phyloP scores from a whole-genome alignment of 1,140 invertebrate genomes.

The Plectrocnemia conspersa region DNA sequence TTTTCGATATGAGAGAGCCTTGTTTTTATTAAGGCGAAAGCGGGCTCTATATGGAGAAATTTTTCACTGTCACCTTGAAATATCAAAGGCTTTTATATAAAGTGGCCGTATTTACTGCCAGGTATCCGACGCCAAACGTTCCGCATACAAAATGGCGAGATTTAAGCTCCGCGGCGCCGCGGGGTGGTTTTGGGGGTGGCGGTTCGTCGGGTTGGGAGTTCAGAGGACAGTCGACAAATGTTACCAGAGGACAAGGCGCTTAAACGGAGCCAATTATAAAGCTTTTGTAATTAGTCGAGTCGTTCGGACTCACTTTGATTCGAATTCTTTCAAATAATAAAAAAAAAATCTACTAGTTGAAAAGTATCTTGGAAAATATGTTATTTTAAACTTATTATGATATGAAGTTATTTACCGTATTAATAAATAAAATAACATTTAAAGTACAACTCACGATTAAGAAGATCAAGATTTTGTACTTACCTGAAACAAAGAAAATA shows the following conservation, averaged over 20 bases:
- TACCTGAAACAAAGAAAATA: constrained; percentile 13
- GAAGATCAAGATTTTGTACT: constrained; percentile 4
- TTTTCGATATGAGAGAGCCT: too few relatives aligned
- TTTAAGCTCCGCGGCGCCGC: constrained; percentile 16
- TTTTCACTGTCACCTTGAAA: constrained; percentile 24
- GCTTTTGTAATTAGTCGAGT: neutral
- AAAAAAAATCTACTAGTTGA: too few relatives aligned
- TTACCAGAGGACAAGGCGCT: neutral
- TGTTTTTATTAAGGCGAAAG: too few relatives aligned
- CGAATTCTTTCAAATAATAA: too few relatives aligned
- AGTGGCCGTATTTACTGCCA: constrained; percentile 19
- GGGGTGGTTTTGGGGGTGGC: too few relatives aligned
- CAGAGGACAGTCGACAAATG: neutral
- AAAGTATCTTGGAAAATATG: too few relatives aligned
- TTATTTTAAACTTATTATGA: too few relatives aligned
- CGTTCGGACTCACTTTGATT: neutral
- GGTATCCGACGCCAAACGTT: constrained; percentile 12
- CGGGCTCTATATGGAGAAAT: constrained; percentile 8
- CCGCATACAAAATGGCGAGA: constrained; percentile 24
- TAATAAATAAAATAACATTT: too few relatives aligned
- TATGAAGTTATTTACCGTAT: too few relatives aligned
- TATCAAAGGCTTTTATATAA: constrained; percentile 24
- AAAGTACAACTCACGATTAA: too few relatives aligned
- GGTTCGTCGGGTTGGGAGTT: too few relatives aligned
- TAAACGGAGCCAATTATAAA: neutral